These are phyloP conservation scores for Acrocera orbiculus DNA, from an alignment of 2,888 invertebrate species.

Conservation along the genomic window DNA sequence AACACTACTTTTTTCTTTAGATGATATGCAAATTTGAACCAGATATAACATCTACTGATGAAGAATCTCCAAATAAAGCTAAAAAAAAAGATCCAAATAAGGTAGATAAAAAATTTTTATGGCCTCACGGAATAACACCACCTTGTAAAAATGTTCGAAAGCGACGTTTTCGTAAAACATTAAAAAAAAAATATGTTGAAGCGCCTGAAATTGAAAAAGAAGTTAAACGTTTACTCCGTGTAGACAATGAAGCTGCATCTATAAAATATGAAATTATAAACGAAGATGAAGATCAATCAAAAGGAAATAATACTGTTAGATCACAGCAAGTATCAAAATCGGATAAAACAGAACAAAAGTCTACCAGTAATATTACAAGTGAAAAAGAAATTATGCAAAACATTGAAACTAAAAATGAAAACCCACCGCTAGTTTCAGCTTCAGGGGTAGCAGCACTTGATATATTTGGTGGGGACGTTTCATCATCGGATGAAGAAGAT, in stretches of 20 bases:
- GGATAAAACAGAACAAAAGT: conserved; percentile 20
- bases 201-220: conserved; percentile 97
- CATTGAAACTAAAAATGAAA: conserved; percentile 25
- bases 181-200: conserved; percentile 93
- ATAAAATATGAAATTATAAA: conserved; percentile 79
- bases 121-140: conserved; percentile 91
- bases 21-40: conserved; percentile 81
- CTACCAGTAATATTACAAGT: conserved; percentile 1
- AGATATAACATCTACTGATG: conserved; percentile 54
- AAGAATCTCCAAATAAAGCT: conserved; percentile 58
- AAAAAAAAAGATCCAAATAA: conserved; percentile 65
- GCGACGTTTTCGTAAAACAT: conserved; percentile 79
- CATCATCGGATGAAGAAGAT: conserved; percentile 70
- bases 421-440: conserved; percentile 16
- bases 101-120: conserved; percentile 82
- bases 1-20: conserved; percentile 23
- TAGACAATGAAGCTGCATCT: conserved; percentile 81
- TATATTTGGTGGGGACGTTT: conserved; percentile 84
- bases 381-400: conserved; percentile 13
- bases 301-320: conserved; percentile 5
- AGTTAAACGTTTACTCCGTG: conserved; percentile 76
- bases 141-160: conserved; percentile 90
- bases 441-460: conserved; percentile 50
- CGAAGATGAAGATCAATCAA: conserved; percentile 58
- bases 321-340: too few species aligned